Evolutionary conservation across 1,140 invertebrate genomes (phyloP).

Genomic region (Drosophila pachea): DNA sequence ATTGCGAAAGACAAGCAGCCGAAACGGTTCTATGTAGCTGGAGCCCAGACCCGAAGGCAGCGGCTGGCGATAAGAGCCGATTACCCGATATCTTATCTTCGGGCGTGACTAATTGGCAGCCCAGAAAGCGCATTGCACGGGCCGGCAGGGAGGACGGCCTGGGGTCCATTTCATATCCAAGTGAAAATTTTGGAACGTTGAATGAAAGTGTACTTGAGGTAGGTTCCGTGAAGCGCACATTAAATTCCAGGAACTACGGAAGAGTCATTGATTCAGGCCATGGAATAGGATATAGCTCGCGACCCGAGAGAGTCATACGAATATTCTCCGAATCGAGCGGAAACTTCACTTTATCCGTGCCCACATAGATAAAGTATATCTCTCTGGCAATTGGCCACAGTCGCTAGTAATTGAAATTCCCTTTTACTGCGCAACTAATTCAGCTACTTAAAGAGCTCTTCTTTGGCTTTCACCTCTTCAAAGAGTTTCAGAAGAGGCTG

Average conservation of each 20-base stretch:
- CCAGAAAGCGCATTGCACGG: slow-evolving; percentile 44
- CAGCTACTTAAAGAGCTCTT: too few relatives aligned
- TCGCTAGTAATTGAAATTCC: too few relatives aligned
- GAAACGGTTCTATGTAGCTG: slow-evolving; percentile 13
- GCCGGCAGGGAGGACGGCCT: background rate
- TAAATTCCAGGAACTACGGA: slow-evolving; percentile 23
- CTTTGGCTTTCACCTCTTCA: too few relatives aligned
- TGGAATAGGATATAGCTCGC: too few relatives aligned
- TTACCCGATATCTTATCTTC: slow-evolving; percentile 68
- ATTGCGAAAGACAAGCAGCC: slow-evolving; percentile 49
- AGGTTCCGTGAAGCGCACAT: slow-evolving; percentile 39
- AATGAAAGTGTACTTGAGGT: slow-evolving; percentile 50
- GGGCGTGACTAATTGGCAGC: slow-evolving; percentile 70
- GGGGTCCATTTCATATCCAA: slow-evolving; percentile 26
- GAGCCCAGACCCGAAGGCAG: slow-evolving; percentile 33
- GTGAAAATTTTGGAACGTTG: slow-evolving; percentile 15
- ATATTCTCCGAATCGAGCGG: too few relatives aligned
- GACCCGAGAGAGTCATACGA: too few relatives aligned
- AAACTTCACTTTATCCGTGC: too few relatives aligned
- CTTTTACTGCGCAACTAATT: too few relatives aligned
- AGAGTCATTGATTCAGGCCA: slow-evolving; percentile 25
- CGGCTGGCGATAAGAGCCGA: slow-evolving; percentile 63
- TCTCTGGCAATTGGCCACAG: too few relatives aligned
- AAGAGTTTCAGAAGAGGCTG: too few relatives aligned
- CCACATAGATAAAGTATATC: too few relatives aligned